Conservation (phyloP, 2,113 vertebrate species). For the Daubentonia madagascariensis region DNA sequence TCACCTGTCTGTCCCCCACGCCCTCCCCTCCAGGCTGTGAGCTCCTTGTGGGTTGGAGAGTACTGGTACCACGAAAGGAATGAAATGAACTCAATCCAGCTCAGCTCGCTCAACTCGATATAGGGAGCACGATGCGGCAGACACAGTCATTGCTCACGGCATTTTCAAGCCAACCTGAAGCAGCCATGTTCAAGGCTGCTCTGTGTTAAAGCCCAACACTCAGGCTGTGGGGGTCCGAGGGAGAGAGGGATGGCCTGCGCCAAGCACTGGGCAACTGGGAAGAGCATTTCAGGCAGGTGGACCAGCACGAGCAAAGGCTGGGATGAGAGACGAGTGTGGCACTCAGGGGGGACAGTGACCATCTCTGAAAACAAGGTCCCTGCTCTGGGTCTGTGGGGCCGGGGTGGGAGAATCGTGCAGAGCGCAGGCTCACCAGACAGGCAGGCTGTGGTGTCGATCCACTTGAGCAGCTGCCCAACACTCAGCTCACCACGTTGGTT, state of each 20-base stretch:
- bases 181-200: neutral
- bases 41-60: neutral
- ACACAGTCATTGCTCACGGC: neutral
- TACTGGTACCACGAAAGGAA: neutral
- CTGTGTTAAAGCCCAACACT: neutral
- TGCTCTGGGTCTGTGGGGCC: fast-evolving
- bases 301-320: neutral
- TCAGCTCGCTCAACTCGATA: neutral
- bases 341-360: neutral
- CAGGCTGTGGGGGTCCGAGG: fast-evolving
- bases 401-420: fast-evolving
- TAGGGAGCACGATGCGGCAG: fast-evolving
- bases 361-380: neutral
- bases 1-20: neutral
- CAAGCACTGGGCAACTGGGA: neutral
- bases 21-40: neutral
- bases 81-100: neutral
- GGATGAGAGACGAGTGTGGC: neutral
- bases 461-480: slow-evolving; percentile 95
- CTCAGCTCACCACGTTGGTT: slow-evolving; percentile 94
- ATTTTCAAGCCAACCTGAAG: neutral
- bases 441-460: slow-evolving; percentile 97
- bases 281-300: neutral
- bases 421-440: slow-evolving; percentile 87
- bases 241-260: neutral